These are phyloP conservation scores for Smutsia gigantea DNA, from an alignment of 2,797 vertebrate genomes.

Conservation along the genomic window DNA sequence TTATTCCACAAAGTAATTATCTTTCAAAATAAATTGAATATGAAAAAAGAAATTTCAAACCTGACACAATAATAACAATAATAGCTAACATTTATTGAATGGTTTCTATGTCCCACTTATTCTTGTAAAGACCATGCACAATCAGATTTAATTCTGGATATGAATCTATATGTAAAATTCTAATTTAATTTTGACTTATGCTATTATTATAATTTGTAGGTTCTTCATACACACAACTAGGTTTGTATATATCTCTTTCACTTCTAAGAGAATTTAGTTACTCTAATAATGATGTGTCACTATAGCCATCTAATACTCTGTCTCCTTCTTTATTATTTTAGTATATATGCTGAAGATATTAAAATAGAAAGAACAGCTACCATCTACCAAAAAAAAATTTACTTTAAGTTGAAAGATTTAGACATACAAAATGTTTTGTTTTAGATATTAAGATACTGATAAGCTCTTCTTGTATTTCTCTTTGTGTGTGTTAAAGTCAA, in stretches of 20 bases:
- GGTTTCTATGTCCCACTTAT: background rate
- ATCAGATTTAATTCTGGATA: background rate
- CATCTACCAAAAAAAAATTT: background rate
- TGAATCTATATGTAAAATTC: background rate
- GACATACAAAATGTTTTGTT: background rate
- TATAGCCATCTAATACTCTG: background rate
- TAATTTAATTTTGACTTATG: background rate
- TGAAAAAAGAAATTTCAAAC: slow-evolving; percentile 35
- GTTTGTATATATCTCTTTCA: background rate
- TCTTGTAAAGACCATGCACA: background rate
- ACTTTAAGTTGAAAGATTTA: background rate
- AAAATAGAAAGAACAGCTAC: background rate
- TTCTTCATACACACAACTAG: background rate
- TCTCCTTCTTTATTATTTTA: background rate
- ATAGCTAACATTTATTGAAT: background rate
- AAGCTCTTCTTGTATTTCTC: background rate
- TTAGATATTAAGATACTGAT: background rate
- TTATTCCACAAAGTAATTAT: background rate
- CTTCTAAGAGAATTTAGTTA: background rate
- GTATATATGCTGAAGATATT: background rate
- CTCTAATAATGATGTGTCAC: background rate
- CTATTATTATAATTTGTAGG: background rate
- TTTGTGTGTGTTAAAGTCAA: too few relatives aligned
- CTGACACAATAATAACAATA: background rate
- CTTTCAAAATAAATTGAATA: background rate